These are phyloP conservation scores for Patagioenas fasciata DNA, from an alignment of 2,113 vertebrate species.

Conservation along the genomic window DNA sequence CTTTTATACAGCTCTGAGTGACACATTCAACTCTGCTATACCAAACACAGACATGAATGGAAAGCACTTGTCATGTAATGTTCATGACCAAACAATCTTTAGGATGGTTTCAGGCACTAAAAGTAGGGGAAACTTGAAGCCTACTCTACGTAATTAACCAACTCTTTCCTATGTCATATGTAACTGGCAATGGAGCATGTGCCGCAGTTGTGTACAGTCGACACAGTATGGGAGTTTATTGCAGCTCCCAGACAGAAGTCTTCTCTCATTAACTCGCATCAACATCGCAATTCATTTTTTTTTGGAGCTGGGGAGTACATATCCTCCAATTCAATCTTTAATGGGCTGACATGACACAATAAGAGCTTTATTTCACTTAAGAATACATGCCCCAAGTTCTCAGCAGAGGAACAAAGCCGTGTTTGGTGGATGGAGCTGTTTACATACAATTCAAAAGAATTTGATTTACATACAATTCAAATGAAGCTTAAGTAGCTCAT, in stretches of 20 bases:
- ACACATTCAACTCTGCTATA: neutral
- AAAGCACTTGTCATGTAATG: fast-evolving
- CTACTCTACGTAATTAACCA: neutral
- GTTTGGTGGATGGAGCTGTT: neutral
- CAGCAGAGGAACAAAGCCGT: neutral
- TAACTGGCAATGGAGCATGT: neutral
- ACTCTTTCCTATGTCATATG: neutral
- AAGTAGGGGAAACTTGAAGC: neutral
- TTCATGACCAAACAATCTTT: neutral
- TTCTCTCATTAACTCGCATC: neutral
- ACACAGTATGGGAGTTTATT: neutral
- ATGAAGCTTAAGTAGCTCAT: neutral
- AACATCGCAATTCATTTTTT: neutral
- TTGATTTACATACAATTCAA: neutral
- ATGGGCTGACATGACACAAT: neutral
- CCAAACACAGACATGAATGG: neutral
- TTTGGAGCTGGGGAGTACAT: neutral
- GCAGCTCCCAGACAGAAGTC: neutral
- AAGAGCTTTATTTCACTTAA: neutral
- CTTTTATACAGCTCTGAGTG: neutral
- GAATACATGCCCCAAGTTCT: neutral
- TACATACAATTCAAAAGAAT: neutral
- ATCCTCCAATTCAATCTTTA: neutral
- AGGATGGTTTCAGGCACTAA: neutral
- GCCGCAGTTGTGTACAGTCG: neutral